Evolutionary conservation across 2,888 invertebrate genomes (phyloP).

Genomic region (Ganaspis brasiliensis): DNA sequence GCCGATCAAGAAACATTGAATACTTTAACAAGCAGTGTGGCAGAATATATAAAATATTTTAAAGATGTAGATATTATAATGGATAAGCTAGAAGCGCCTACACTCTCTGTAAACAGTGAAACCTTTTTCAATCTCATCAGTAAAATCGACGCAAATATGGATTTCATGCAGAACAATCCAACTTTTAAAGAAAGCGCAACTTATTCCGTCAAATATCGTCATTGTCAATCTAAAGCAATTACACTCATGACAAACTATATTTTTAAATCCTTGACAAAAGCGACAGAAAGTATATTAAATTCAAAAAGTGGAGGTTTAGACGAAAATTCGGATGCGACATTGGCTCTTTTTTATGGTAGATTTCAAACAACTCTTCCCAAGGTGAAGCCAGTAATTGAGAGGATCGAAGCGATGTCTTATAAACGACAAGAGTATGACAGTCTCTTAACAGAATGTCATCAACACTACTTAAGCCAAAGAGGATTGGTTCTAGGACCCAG

Average conservation of each 20-base stretch:
- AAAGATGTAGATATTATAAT: slow-evolving; percentile 91
- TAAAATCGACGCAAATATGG: slow-evolving; percentile 92
- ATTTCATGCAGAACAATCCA: slow-evolving; percentile 90
- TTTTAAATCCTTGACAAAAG: slow-evolving; percentile 87
- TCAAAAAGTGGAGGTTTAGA: slow-evolving; percentile 63
- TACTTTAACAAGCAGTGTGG: slow-evolving; percentile 89
- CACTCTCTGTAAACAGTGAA: slow-evolving; percentile 91
- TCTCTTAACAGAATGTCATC: slow-evolving; percentile 90
- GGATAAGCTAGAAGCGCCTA: slow-evolving; percentile 90
- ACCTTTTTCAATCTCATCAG: slow-evolving; percentile 91
- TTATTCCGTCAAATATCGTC: slow-evolving; percentile 92
- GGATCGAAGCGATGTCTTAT: slow-evolving; percentile 90
- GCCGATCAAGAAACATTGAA: slow-evolving; percentile 93
- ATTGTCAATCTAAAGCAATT: slow-evolving; percentile 91
- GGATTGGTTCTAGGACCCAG: slow-evolving; percentile 83
- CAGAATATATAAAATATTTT: slow-evolving; percentile 91
- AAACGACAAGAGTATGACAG: slow-evolving; percentile 89
- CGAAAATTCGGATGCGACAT: slow-evolving; percentile 84
- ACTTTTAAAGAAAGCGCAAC: slow-evolving; percentile 92
- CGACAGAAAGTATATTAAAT: slow-evolving; percentile 84
- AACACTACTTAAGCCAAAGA: slow-evolving; percentile 90
- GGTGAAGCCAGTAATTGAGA: slow-evolving; percentile 89
- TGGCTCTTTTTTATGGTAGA: slow-evolving; percentile 95
- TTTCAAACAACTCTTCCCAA: slow-evolving; percentile 96
- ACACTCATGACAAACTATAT: slow-evolving; percentile 91